phyloP scores from a whole-genome alignment of 2,888 invertebrate species.

The Agonopterix subpropinquella region DNA sequence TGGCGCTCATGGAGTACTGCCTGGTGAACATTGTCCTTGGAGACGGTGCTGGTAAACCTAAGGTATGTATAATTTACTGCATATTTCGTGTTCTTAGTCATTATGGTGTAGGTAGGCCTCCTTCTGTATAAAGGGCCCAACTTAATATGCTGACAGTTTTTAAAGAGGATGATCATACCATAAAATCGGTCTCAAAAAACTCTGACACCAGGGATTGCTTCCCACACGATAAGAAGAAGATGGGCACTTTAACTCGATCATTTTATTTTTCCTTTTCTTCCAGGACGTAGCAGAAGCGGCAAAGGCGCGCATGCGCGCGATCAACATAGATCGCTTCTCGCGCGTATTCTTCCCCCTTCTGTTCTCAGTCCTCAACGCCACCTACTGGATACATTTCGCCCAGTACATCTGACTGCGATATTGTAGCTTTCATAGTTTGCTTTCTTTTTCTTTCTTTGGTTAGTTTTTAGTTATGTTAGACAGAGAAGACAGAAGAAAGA shows the following conservation, averaged over 20 bases:
- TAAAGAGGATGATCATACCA: no score
- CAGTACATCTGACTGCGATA: constrained; percentile 59
- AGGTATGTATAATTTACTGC: constrained; percentile 38
- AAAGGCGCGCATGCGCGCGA: constrained; percentile 70
- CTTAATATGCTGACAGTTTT: no score
- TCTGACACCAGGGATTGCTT: no score
- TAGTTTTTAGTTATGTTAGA: no score
- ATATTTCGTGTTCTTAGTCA: no score
- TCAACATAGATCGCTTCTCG: constrained; percentile 91
- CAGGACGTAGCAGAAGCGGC: constrained; percentile 66
- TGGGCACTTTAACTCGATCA: no score
- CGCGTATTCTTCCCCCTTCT: constrained; percentile 92
- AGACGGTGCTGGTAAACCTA: constrained; percentile 78
- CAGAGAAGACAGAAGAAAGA: no score
- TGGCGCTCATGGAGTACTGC: constrained; percentile 96
- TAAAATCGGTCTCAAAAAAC: no score
- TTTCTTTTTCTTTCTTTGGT: no score
- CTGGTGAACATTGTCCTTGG: constrained; percentile 90
- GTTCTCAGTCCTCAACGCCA: constrained; percentile 90
- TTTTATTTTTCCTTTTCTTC: constrained; percentile 9
- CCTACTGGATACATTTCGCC: constrained; percentile 90
- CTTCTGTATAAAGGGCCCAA: no score
- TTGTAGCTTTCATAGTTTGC: neutral
- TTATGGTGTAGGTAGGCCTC: no score
- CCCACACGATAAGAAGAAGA: no score